phyloP scores from a whole-genome alignment of 1,140 invertebrate species.

The Temnothorax curvispinosus region DNA sequence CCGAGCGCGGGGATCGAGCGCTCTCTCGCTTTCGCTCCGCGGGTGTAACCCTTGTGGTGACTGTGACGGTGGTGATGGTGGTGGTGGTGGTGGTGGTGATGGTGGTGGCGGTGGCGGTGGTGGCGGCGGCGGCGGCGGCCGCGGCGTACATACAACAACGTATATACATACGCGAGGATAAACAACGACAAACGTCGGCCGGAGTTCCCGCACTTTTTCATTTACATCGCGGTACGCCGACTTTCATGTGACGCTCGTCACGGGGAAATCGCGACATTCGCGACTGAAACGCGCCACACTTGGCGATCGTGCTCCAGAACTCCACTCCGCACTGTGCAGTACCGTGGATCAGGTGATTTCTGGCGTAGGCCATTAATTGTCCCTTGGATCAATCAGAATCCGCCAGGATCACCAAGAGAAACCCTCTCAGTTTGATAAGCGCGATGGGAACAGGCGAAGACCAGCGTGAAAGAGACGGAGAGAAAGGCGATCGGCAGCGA shows the following conservation, averaged over 20 bases:
- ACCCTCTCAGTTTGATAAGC: neutral
- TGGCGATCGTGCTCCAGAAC: neutral
- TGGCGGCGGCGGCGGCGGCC: too few species aligned
- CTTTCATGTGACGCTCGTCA: constrained; percentile 28
- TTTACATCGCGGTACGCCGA: neutral
- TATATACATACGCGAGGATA: neutral
- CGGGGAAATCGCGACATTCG: neutral
- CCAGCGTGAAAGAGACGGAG: neutral
- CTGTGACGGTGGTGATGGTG: too few species aligned
- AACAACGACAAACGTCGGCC: neutral
- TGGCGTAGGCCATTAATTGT: neutral
- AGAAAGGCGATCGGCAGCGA: neutral
- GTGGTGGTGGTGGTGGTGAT: too few species aligned
- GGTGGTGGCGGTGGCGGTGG: too few species aligned
- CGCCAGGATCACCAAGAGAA: neutral
- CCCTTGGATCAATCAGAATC: neutral
- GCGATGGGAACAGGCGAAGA: too few species aligned
- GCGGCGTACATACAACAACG: neutral
- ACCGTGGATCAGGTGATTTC: constrained; percentile 13
- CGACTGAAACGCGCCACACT: neutral
- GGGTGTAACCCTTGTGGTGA: neutral
- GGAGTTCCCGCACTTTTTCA: neutral
- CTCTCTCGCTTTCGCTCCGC: neutral
- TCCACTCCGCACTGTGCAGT: neutral
- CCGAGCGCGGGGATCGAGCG: neutral